Percentiles rank a stretch among this genome's conserved stretches.
phyloP scores from a whole-genome alignment of 2,888 invertebrate genomes.

The Drosophila anomalata region DNA sequence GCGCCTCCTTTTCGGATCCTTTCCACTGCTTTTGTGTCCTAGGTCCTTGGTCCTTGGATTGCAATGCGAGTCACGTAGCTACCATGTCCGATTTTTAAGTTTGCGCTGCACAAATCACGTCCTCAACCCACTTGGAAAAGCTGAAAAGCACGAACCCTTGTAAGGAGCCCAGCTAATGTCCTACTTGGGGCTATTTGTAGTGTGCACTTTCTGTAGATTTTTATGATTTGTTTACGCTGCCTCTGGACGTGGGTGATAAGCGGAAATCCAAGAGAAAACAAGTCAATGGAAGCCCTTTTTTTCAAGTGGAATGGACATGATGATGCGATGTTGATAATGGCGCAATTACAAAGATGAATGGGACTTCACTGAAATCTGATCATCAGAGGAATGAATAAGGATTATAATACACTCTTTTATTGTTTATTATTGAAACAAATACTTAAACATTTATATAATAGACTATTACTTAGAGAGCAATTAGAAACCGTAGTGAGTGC shows the following conservation, averaged over 20 bases:
- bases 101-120: constrained; percentile 77
- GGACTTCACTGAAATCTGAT: background rate
- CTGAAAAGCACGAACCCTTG: constrained; percentile 21
- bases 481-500: constrained; percentile 88
- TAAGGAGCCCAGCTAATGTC: constrained; percentile 58
- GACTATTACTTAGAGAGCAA: background rate
- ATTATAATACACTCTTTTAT: background rate
- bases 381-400: background rate
- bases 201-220: constrained; percentile 74
- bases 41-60: constrained; percentile 6
- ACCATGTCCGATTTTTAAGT: constrained; percentile 81
- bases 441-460: background rate
- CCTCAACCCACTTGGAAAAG: background rate
- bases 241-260: constrained; percentile 57
- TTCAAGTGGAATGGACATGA: background rate
- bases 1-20: constrained; percentile 10
- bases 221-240: constrained; percentile 77
- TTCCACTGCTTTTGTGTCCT: constrained; percentile 9
- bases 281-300: constrained; percentile 1
- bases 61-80: constrained; percentile 77
- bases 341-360: constrained; percentile 5
- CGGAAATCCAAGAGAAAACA: constrained; percentile 7
- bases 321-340: constrained; percentile 6
- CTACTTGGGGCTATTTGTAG: constrained; percentile 75
- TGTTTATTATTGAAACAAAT: background rate